phyloP scores from a whole-genome alignment of 2,888 invertebrate genomes.

The Eudasyphora cyanicolor region DNA sequence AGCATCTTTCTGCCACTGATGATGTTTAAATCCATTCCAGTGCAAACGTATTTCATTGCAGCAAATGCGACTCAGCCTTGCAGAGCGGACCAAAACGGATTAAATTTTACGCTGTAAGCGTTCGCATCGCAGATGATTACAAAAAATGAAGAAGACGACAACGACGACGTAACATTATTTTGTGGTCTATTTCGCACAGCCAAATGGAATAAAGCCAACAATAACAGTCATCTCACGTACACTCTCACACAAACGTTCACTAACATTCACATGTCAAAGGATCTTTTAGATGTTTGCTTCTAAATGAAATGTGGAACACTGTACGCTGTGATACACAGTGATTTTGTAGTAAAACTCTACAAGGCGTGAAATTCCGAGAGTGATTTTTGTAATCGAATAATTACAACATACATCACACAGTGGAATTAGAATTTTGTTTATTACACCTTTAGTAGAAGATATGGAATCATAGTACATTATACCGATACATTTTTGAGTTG shows the following conservation, averaged over 20 bases:
- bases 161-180: conserved; percentile 7
- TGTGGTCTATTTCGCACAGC: conserved; percentile 17
- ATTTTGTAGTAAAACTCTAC: not conserved
- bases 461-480: no score
- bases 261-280: conserved; percentile 5
- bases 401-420: no score
- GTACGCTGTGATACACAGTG: not conserved
- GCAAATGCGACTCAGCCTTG: conserved; percentile 56
- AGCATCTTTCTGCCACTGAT: not conserved
- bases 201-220: not conserved
- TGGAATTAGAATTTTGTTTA: no score
- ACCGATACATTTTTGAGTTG: no score
- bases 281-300: not conserved
- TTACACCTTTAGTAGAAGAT: no score
- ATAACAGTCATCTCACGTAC: conserved; percentile 2
- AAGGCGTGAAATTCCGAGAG: no score
- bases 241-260: not conserved
- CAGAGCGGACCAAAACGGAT: conserved; percentile 56
- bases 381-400: no score
- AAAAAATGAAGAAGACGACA: not conserved
- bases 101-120: conserved; percentile 64
- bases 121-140: conserved; percentile 26
- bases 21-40: conserved; percentile 63
- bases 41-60: conserved; percentile 61
- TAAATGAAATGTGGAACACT: conserved; percentile 9